These are phyloP conservation scores for Pontoporia blainvillei DNA, from an alignment of 2,113 vertebrate genomes.

Conservation along the genomic window DNA sequence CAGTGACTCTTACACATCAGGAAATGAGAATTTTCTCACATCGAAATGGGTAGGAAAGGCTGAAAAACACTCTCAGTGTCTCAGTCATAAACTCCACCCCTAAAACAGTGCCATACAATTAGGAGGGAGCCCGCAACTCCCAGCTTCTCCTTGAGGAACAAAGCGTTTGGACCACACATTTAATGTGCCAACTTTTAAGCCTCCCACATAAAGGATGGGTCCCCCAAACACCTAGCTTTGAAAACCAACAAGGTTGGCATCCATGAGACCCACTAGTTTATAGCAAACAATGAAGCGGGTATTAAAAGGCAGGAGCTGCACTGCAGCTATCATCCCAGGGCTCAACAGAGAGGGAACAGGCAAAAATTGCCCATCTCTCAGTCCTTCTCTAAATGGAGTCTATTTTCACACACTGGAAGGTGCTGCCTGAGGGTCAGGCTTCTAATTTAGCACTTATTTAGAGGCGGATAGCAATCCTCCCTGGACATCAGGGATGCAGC, in stretches of 20 bases:
- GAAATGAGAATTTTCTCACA: neutral
- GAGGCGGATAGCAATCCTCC: neutral
- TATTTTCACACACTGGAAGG: neutral
- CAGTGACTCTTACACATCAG: neutral
- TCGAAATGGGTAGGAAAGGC: neutral
- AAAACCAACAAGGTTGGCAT: neutral
- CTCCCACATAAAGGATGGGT: neutral
- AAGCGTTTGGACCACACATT: neutral
- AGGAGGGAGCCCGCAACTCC: neutral
- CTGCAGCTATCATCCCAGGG: neutral
- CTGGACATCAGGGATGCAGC: neutral
- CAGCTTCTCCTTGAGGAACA: neutral
- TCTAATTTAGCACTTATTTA: neutral
- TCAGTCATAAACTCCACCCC: neutral
- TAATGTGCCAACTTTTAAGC: neutral
- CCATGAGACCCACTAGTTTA: neutral
- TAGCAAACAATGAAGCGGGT: neutral
- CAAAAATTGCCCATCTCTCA: neutral
- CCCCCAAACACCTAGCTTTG: neutral
- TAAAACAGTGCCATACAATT: neutral
- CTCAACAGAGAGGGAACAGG: neutral
- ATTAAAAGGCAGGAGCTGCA: neutral
- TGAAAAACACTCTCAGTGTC: neutral
- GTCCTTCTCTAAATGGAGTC: neutral
- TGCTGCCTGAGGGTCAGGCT: neutral